These are phyloP conservation scores for Hirundichthys speculiger DNA, from an alignment of 2,113 vertebrate genomes.

Conservation along the genomic window DNA sequence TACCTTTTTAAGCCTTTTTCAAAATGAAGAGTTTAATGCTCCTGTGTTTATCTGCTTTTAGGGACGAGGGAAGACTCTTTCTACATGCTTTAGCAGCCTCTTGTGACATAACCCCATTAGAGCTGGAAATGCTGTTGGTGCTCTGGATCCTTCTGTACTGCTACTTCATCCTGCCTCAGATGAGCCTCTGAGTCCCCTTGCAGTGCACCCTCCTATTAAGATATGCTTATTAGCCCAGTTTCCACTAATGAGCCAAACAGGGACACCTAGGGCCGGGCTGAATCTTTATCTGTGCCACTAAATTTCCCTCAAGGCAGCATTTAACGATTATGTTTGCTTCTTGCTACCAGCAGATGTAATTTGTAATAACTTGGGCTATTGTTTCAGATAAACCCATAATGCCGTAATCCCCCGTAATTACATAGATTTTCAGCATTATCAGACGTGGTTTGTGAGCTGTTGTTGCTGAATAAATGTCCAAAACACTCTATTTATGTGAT, in stretches of 20 bases:
- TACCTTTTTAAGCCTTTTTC: background rate
- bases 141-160: slow-evolving; percentile 91
- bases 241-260: slow-evolving; percentile 46
- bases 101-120: slow-evolving; percentile 51
- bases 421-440: slow-evolving; percentile 18
- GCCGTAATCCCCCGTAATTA: slow-evolving; percentile 10
- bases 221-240: slow-evolving; percentile 44
- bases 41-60: slow-evolving; percentile 30
- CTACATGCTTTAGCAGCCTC: slow-evolving; percentile 34
- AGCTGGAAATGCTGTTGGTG: slow-evolving; percentile 82
- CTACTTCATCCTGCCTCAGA: slow-evolving; percentile 85
- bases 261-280: slow-evolving; percentile 8
- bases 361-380: slow-evolving; percentile 18
- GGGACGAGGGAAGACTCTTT: slow-evolving; percentile 23
- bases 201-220: slow-evolving; percentile 16
- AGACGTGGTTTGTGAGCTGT: background rate
- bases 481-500: slow-evolving; percentile 1
- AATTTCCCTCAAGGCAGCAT: slow-evolving; percentile 46
- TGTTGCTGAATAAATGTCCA: slow-evolving; percentile 14
- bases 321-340: slow-evolving; percentile 52
- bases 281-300: slow-evolving; percentile 51
- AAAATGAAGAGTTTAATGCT: background rate
- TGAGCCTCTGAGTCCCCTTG: slow-evolving; percentile 59
- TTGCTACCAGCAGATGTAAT: slow-evolving; percentile 24
- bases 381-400: slow-evolving; percentile 33